Percentiles rank a stretch among this genome's conserved stretches.
These are phyloP conservation scores for Dendroctonus valens DNA, from an alignment of 1,140 invertebrate genomes.

Conservation along the genomic window DNA sequence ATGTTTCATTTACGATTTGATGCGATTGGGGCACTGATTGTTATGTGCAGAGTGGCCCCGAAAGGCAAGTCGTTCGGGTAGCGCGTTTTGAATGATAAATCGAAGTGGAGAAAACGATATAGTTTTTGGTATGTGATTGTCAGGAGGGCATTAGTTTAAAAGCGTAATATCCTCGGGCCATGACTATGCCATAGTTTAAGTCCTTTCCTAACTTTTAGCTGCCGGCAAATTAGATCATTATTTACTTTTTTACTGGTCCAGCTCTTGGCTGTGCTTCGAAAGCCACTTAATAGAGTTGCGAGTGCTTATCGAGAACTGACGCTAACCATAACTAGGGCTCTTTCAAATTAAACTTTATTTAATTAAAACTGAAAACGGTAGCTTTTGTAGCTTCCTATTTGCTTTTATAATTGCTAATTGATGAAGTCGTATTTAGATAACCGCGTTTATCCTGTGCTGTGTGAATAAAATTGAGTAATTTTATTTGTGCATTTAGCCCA, in stretches of 20 bases:
- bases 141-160: neutral
- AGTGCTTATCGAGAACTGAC: constrained; percentile 14
- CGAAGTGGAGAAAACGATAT: neutral
- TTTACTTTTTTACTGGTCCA: constrained; percentile 13
- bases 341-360: constrained; percentile 16
- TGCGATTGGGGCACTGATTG: neutral
- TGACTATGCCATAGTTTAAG: neutral
- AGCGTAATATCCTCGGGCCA: no score
- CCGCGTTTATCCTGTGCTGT: no score
- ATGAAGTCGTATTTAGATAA: neutral
- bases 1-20: no score
- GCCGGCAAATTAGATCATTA: constrained; percentile 16
- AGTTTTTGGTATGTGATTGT: neutral
- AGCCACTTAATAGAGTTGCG: constrained; percentile 12
- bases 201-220: constrained; percentile 6
- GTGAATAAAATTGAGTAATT: no score
- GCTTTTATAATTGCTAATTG: constrained; percentile 3
- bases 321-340: constrained; percentile 11
- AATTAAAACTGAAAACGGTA: constrained; percentile 9
- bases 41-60: constrained; percentile 1
- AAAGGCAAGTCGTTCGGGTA: neutral
- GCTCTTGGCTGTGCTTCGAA: neutral
- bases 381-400: constrained; percentile 5
- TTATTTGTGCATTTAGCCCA: no score
- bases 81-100: neutral